These are phyloP conservation scores for Ephestia elutella DNA, from an alignment of 1,140 invertebrate species.

Conservation along the genomic window DNA sequence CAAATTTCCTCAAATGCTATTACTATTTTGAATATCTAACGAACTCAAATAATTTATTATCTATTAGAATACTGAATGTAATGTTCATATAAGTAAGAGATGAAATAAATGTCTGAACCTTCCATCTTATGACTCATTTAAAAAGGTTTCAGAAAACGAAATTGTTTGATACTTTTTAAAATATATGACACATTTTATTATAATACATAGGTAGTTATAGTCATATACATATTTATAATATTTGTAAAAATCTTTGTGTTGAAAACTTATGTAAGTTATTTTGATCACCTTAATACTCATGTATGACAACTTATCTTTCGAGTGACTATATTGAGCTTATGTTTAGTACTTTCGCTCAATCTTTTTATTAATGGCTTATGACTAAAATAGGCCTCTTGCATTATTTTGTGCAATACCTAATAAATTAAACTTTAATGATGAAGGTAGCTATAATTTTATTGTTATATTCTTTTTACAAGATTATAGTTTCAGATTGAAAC, in stretches of 20 bases:
- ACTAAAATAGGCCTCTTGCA: background rate
- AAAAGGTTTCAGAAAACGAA: constrained; percentile 32
- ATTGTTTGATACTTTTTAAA: constrained; percentile 23
- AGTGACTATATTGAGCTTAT: background rate
- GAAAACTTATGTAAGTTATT: background rate
- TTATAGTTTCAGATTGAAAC: too few species aligned
- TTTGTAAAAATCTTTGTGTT: constrained; percentile 14
- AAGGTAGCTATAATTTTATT: too few species aligned
- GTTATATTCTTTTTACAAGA: too few species aligned
- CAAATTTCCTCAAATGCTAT: background rate
- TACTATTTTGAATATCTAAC: too few species aligned
- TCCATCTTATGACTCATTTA: background rate
- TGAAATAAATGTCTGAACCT: background rate
- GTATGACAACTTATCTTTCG: constrained; percentile 1
- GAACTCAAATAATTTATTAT: too few species aligned
- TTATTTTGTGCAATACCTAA: background rate
- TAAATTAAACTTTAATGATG: background rate
- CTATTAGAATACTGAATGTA: too few species aligned
- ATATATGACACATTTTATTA: background rate
- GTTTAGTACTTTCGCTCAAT: background rate
- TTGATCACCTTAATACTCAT: constrained; percentile 19
- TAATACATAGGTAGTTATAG: constrained; percentile 11
- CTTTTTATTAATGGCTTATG: background rate
- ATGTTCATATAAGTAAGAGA: background rate
- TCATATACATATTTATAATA: constrained; percentile 21